phyloP scores from a whole-genome alignment of 2,888 invertebrate species.

The Caenorhabditis plicata region DNA sequence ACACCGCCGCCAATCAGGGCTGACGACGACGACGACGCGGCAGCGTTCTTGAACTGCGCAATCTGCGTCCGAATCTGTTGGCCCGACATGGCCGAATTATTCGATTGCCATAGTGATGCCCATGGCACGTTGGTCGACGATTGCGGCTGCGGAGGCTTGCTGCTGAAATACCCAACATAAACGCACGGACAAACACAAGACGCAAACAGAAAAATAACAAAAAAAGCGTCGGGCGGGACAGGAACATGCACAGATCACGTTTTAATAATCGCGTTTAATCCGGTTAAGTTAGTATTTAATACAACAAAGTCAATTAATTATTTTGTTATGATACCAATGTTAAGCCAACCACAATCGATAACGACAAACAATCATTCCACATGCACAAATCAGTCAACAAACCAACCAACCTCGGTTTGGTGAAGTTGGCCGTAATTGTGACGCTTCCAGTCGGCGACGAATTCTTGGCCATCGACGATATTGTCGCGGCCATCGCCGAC shows the following conservation, averaged over 20 bases:
- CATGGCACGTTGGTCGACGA: slow-evolving; percentile 40
- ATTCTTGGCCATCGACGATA: slow-evolving; percentile 29
- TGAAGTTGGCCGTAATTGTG: slow-evolving; percentile 29
- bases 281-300: too few relatives aligned
- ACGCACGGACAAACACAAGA: slow-evolving; percentile 4
- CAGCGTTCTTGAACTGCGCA: slow-evolving; percentile 22
- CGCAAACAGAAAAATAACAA: slow-evolving; percentile 4
- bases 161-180: background rate
- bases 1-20: too few relatives aligned
- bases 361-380: too few relatives aligned
- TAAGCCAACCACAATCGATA: too few relatives aligned
- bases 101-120: slow-evolving; percentile 36
- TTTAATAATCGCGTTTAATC: too few relatives aligned
- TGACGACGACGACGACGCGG: slow-evolving; percentile 11
- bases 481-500: slow-evolving; percentile 15
- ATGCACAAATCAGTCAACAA: background rate
- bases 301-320: too few relatives aligned
- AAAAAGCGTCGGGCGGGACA: background rate
- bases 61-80: slow-evolving; percentile 22
- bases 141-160: slow-evolving; percentile 38
- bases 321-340: too few relatives aligned
- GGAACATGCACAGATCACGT: background rate
- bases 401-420: slow-evolving; percentile 36
- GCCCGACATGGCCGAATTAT: slow-evolving; percentile 20
- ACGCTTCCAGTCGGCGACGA: slow-evolving; percentile 34